Evolutionary conservation across 2,113 vertebrate genomes (phyloP), one percentile per base, ranked within the genome.

Genomic region (Halcyon senegalensis): DNA sequence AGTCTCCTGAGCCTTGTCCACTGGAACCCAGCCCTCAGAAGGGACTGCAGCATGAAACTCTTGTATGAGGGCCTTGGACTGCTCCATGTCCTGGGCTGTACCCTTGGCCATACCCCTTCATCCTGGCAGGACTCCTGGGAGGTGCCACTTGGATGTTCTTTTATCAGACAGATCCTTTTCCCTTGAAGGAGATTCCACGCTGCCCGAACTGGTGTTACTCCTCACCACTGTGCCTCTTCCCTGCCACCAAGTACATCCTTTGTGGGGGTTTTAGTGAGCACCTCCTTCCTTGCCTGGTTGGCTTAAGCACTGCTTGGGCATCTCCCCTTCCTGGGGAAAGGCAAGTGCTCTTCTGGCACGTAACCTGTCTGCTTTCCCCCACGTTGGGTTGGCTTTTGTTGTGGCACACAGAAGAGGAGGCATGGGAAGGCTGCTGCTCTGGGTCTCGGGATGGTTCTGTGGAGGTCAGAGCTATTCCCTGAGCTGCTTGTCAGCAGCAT

Each of bases 81-180:
- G 0, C 21, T 33, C 55, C 1, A 0, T 37, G 66, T 15, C 39
- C 50, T 25, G 50, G 51, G 19, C 50, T 30, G 24, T 24, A 8
- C 64, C 59, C 37, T 8, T 51, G 48, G 81, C 30, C 12, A 4
- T 55, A 27, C 23, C 41, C 16, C 46, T 74, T 46, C 5, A 3
- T 20, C 27, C 55, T 62, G 53, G 59, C 56, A 48, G 66, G 39
- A 25, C 53, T 66, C 59, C 44, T 69, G 16, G 1, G 3, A 3
- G 37, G 18, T 30, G 23, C 28, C 30, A 5, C 33, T 35, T 1
- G 16, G 35, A 8, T 28, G 11, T 21, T 73, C 39, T n/a, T 60
- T 62, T 53, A 41, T 21, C 30, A 28, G 44, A 16, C 8, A 23
- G 21, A 13, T 43, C 53, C 25, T 56, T 60, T 46, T 25, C 46